Base-by-base conservation (phyloP, 2,113 vertebrate species). In the Pelusios castaneus region DNA sequence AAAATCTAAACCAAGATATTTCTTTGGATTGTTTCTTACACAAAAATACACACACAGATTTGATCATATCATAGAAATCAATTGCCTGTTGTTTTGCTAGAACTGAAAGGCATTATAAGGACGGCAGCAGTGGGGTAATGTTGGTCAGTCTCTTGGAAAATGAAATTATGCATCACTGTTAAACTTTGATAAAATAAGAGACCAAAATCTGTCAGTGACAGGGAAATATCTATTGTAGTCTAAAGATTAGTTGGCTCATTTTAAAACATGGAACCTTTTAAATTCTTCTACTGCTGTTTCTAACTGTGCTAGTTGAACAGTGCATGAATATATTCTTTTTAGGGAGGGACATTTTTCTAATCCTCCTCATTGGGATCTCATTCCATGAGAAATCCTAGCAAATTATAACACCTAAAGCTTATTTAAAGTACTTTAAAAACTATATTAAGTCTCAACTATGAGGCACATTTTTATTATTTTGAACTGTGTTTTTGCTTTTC, bases 131-230 rank as follows among this genome's bases (percentile, higher is more conserved):
- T 67, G 38, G 54, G 27, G n/a, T 97, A 85, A 93, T 84, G 51
- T 82, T 95, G 80, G 54, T 94, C 82, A 91, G 47, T 94, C 89
- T 98, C 24, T 89, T 82, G 86, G 95, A 97, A 98, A 98, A 97
- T 25, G 70, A 51, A 96, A 96, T 97, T 96, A 97, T 87, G 79
- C 82, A 93, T 96, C 95, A 91, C 93, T 96, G 78, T 85, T 95
- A 95, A 95, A 94, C 77, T 95, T 90, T 94, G 91, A 96, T 91
- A 95, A 97, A 97, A 95, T 90, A 92, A 95, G 95, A n/a, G 82
- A 90, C 56, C 73, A 51, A 87, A 95, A 82, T 94, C 94, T 92
- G 80, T 6, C 81, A 85, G 41, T 89, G 76, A 94, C 83, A 95
- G 84, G 51, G 85, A 90, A 95, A 92, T 90, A 94, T 19, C 80